phyloP scores from a whole-genome alignment of 2,113 vertebrate species.

The Ursus arctos region DNA sequence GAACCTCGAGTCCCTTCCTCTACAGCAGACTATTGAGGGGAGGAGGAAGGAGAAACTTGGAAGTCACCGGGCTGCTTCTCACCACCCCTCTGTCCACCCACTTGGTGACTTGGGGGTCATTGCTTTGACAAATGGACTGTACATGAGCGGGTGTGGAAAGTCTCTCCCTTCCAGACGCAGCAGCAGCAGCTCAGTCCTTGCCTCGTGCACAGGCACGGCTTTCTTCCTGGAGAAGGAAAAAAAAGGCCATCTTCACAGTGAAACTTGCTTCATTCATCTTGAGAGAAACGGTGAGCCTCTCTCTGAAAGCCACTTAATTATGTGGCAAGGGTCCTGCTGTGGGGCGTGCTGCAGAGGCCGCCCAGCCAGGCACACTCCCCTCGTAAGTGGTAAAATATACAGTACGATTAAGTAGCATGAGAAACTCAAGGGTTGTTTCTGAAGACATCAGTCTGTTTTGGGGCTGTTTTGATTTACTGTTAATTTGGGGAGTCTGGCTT shows the following conservation, averaged over 20 bases:
- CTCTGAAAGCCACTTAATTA: not conserved
- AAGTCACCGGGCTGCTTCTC: not conserved
- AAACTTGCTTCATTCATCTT: not conserved
- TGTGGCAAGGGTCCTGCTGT: not conserved
- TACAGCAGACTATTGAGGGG: not conserved
- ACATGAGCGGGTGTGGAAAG: fast-evolving
- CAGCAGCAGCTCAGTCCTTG: fast-evolving
- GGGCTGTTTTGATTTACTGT: not conserved
- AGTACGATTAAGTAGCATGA: fast-evolving
- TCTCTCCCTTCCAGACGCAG: fast-evolving
- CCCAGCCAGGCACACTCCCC: fast-evolving
- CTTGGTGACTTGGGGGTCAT: not conserved
- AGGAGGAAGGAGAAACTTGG: not conserved
- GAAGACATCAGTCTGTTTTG: not conserved
- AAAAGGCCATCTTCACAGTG: not conserved
- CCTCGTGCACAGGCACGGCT: fast-evolving
- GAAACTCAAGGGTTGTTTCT: not conserved
- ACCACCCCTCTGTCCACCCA: not conserved
- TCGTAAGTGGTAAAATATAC: fast-evolving
- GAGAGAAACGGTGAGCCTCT: not conserved
- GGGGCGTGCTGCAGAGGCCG: fast-evolving
- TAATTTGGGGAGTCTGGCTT: not conserved
- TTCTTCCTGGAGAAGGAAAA: not conserved
- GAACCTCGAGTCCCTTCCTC: not conserved
- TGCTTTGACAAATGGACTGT: not conserved